These are phyloP conservation scores for Microctenopoma lineatum DNA, from an alignment of 2,797 vertebrate species.

Conservation along the genomic window DNA sequence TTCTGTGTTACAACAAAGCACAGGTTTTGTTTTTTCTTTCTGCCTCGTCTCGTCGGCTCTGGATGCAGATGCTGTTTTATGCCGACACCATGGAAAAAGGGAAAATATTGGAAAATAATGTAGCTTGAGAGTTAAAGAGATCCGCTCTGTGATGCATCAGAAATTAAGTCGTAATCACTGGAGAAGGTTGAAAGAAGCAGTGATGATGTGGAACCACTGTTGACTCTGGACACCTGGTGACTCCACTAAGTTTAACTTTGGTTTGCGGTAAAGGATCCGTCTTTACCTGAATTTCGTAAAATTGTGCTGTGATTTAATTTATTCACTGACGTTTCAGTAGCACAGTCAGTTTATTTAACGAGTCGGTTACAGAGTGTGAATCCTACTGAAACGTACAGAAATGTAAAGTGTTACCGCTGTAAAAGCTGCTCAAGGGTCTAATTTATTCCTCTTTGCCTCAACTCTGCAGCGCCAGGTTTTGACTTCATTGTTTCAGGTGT, in stretches of 20 bases:
- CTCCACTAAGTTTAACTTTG: not conserved
- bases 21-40: constrained; percentile 11
- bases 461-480: not conserved
- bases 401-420: not conserved
- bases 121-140: constrained; percentile 15
- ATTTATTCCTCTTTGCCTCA: constrained; percentile 1
- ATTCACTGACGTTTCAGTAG: not conserved
- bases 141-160: constrained; percentile 2
- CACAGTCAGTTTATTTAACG: not conserved
- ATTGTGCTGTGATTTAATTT: constrained; percentile 12
- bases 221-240: not conserved
- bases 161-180: constrained; percentile 70
- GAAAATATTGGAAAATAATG: not conserved
- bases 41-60: constrained; percentile 17
- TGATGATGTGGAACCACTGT: not conserved
- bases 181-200: constrained; percentile 13
- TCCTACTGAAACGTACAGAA: constrained; percentile 7
- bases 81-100: not conserved
- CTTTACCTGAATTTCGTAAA: not conserved
- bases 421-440: not conserved
- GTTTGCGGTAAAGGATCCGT: not conserved
- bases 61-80: constrained; percentile 17
- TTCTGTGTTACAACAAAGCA: constrained; percentile 32
- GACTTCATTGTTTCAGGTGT: not conserved
- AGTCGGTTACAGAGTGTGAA: not conserved